Percentiles rank a stretch among this genome's conserved stretches.
These are phyloP conservation scores for Pantelozetes paolii DNA, from an alignment of 2,888 invertebrate genomes.

Conservation along the genomic window DNA sequence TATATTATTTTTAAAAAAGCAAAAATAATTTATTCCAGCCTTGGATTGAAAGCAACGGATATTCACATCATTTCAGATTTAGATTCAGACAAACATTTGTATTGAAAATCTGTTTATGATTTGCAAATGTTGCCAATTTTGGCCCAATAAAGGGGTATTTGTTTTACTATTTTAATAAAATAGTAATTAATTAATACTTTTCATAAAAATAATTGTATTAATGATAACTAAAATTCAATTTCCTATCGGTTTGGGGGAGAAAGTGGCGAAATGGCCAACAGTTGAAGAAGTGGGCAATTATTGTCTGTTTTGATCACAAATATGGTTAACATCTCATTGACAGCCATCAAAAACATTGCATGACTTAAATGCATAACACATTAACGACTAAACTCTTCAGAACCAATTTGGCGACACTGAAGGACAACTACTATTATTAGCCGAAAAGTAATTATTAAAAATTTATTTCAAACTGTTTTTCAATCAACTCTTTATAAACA, in stretches of 20 bases:
- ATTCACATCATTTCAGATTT: constrained; percentile 17
- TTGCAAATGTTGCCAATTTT: background rate
- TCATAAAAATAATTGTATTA: background rate
- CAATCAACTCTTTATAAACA: background rate
- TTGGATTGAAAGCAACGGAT: constrained; percentile 18
- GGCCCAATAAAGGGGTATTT: background rate
- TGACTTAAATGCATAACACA: constrained; percentile 25
- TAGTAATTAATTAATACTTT: background rate
- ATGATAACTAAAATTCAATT: background rate
- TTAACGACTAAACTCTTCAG: constrained; percentile 14
- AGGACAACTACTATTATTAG: constrained; percentile 9
- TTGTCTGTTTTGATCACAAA: background rate
- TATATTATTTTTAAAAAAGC: background rate
- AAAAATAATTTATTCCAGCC: background rate
- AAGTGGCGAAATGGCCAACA: background rate
- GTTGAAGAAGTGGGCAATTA: background rate
- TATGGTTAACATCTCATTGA: constrained; percentile 11
- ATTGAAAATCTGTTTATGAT: background rate
- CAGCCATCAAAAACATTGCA: constrained; percentile 14
- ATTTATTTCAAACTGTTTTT: background rate
- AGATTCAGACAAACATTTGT: background rate
- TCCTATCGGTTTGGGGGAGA: background rate
- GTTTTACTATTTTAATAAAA: background rate
- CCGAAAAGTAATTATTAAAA: background rate
- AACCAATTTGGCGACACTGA: constrained; percentile 20